A percentile compares a stretch with the other conserved stretches of the same genome.
Evolutionary conservation across 2,888 invertebrate genomes (phyloP).

Genomic region (Muscina levida): DNA sequence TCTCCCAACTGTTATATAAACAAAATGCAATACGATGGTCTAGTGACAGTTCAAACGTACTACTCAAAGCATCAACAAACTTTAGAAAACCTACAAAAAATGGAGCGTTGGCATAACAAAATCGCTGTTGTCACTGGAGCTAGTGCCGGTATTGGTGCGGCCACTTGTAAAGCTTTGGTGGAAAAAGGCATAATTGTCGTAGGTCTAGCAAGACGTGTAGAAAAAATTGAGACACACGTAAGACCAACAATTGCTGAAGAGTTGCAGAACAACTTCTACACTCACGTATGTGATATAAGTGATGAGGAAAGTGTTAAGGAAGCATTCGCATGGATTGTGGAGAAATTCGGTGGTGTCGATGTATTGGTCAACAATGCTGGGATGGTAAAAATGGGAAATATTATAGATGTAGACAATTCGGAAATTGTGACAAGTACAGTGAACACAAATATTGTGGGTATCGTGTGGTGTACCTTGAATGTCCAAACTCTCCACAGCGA

Average conservation of each 20-base stretch:
- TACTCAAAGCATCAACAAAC: too few species aligned
- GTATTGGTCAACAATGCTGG: constrained; percentile 82
- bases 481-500: too few species aligned
- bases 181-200: constrained; percentile 74
- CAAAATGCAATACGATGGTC: too few species aligned
- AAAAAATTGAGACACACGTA: constrained; percentile 68
- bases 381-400: constrained; percentile 50
- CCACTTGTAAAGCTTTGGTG: constrained; percentile 67
- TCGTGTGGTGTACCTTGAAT: constrained; percentile 79
- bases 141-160: constrained; percentile 72
- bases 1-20: too few species aligned
- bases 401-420: constrained; percentile 62
- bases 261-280: constrained; percentile 73
- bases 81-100: too few species aligned
- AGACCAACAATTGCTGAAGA: constrained; percentile 66
- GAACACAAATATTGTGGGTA: constrained; percentile 79
- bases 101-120: constrained; percentile 70
- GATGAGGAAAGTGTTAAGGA: constrained; percentile 81
- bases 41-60: too few species aligned
- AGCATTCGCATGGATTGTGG: constrained; percentile 80
- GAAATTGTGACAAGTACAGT: constrained; percentile 71
- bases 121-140: constrained; percentile 72
- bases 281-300: constrained; percentile 81
- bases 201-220: constrained; percentile 80
- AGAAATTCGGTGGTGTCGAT: constrained; percentile 81